Conservation (phyloP, 1,140 invertebrate genomes). For the Aphis craccivora region DNA sequence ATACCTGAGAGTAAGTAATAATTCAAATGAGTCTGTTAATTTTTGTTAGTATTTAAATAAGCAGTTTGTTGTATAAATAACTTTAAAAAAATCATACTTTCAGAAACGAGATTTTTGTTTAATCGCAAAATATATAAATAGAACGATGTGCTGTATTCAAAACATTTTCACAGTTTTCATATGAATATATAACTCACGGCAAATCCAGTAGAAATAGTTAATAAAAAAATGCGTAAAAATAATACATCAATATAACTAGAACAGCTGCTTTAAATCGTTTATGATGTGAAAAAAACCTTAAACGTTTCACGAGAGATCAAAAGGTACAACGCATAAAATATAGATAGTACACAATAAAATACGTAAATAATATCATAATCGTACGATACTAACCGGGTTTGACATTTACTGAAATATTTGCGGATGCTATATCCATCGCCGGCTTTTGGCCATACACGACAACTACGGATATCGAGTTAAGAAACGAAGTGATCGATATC, state of each 20-base stretch:
- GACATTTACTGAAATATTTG: conserved; percentile 52
- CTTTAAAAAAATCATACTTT: not conserved
- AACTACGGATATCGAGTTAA: conserved; percentile 65
- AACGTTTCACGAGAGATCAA: not conserved
- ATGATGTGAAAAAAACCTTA: no score
- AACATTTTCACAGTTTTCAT: not conserved
- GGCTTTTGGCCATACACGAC: not conserved
- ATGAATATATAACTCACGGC: not conserved
- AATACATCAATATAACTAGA: not conserved
- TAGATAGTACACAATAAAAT: not conserved
- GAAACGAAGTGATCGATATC: conserved; percentile 70
- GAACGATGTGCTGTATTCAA: not conserved
- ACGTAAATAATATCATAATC: not conserved
- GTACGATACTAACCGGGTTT: conserved; percentile 11
- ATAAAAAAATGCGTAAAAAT: not conserved
- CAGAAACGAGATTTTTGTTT: not conserved
- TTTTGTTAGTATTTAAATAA: not conserved
- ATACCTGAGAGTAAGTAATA: not conserved
- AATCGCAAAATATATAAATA: not conserved
- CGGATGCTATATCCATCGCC: not conserved
- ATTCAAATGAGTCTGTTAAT: not conserved
- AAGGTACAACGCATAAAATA: not conserved
- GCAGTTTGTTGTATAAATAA: not conserved
- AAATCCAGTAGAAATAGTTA: not conserved
- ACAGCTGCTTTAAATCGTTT: not conserved